Conservation (phyloP, 2,113 vertebrate genomes). For the Plectropomus leopardus region DNA sequence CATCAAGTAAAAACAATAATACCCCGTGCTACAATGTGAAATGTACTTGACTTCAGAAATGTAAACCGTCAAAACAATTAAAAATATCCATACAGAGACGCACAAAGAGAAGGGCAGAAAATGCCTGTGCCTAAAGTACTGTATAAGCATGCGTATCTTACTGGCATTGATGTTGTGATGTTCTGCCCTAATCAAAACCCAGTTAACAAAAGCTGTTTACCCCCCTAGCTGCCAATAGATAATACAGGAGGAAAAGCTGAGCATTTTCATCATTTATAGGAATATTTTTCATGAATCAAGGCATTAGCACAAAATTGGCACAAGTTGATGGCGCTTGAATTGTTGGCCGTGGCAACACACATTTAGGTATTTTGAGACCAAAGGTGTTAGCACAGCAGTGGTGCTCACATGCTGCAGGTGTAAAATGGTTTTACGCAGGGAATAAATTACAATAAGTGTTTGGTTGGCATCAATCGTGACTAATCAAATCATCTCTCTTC, state of each 20-base stretch:
- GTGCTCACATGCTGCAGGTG: constrained; percentile 39
- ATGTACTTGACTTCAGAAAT: constrained; percentile 29
- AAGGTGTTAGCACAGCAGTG: constrained; percentile 13
- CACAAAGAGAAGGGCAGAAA: background rate
- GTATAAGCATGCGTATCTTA: constrained; percentile 17
- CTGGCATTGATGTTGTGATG: constrained; percentile 30
- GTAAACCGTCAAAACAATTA: constrained; percentile 12
- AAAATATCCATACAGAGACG: constrained; percentile 8
- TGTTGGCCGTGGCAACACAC: background rate
- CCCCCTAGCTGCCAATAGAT: constrained; percentile 32
- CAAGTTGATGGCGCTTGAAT: background rate
- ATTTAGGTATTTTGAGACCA: constrained; percentile 16
- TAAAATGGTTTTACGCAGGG: constrained; percentile 47
- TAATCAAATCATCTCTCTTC: constrained; percentile 72
- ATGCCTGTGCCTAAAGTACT: background rate
- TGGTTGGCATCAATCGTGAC: constrained; percentile 63
- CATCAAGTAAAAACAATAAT: too few species aligned
- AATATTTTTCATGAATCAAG: constrained; percentile 35
- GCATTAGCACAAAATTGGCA: constrained; percentile 23
- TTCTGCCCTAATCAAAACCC: constrained; percentile 57
- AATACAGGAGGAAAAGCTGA: constrained; percentile 40
- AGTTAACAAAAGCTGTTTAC: constrained; percentile 53
- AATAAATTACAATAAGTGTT: constrained; percentile 61
- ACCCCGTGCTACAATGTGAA: too few species aligned
- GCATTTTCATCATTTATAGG: constrained; percentile 37